Base-by-base conservation (phyloP, 1,140 invertebrate species). In the Mya arenaria region DNA sequence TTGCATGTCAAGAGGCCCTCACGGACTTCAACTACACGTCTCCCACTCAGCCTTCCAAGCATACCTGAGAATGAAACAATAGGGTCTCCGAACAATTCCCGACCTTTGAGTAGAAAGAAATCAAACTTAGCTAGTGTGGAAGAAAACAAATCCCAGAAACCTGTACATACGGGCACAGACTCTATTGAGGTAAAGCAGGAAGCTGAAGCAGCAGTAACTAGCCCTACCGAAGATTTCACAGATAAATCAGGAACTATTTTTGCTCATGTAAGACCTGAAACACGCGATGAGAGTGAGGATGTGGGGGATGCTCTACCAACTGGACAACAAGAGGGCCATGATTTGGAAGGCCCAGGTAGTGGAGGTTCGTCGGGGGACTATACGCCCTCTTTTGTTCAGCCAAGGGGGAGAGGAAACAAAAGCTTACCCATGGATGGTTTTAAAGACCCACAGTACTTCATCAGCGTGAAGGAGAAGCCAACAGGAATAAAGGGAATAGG, bases 401-500 rank as follows among this genome's bases (percentile, higher is more conserved):
- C 1, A 28, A 52, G 30, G 1, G 34, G 10, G 2, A 34, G 15
- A 10, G 25, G 37, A 37, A 48, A 25, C 17, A 13, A 0, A 6
- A 79, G 77, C 39, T 30, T 79, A 23, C 77, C 77, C 1, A 69
- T 66, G 28, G 77, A 65, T 39, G 63, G 63, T 32, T 65, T 65
- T 41, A n/a, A 37, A 17, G 15, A 39, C 4, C 41, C 30, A 39
- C 8, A 25, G 15, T 79, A 68, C 52, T 79, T 37, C 44, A 36
- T 65, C 30, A 79, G 77, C 25, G 41, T 69, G 15, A 66, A 68
- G 32, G 77, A 79, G 19, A 36, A 32, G 34, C 77, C 77, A 8
- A 69, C 65, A n/a, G 65, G 65, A 60, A 69, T 28, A 5, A 79
- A 66, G 60, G 77, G 77, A 25, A 79, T 79, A 58, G 77, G 77